These are phyloP conservation scores for Brenthis daphne DNA, from an alignment of 2,888 invertebrate genomes.

Conservation along the genomic window DNA sequence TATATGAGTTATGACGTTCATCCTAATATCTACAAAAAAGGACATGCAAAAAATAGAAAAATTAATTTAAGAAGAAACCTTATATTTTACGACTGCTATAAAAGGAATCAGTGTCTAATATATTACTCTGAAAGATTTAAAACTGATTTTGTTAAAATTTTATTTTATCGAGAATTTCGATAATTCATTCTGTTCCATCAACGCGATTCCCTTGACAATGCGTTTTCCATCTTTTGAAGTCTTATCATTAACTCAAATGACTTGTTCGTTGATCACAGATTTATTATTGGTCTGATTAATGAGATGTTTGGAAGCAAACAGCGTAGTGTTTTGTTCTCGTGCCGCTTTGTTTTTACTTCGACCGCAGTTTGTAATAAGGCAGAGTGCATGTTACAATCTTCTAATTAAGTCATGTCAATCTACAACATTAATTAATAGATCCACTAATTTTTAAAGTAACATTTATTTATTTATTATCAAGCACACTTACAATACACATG, in stretches of 20 bases:
- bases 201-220: conserved; percentile 35
- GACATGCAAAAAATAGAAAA: not conserved
- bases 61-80: not conserved
- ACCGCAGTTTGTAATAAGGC: too few relatives aligned
- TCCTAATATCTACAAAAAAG: not conserved
- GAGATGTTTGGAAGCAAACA: conserved; percentile 4
- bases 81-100: not conserved
- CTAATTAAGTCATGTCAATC: too few relatives aligned
- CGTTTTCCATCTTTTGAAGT: conserved; percentile 33
- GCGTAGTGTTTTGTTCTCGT: conserved; percentile 3
- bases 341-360: too few relatives aligned
- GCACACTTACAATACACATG: too few relatives aligned
- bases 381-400: too few relatives aligned
- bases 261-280: conserved; percentile 45
- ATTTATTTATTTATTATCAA: too few relatives aligned
- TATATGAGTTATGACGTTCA: not conserved
- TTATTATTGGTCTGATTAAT: conserved; percentile 52
- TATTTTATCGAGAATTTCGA: conserved; percentile 43
- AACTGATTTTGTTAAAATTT: conserved; percentile 10
- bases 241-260: conserved; percentile 47
- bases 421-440: too few relatives aligned
- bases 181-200: conserved; percentile 51
- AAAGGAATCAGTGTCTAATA: not conserved
- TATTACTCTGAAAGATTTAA: not conserved
- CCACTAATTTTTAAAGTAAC: too few relatives aligned